These are phyloP conservation scores for Tineola bisselliella DNA, from an alignment of 2,888 invertebrate species.

Conservation along the genomic window DNA sequence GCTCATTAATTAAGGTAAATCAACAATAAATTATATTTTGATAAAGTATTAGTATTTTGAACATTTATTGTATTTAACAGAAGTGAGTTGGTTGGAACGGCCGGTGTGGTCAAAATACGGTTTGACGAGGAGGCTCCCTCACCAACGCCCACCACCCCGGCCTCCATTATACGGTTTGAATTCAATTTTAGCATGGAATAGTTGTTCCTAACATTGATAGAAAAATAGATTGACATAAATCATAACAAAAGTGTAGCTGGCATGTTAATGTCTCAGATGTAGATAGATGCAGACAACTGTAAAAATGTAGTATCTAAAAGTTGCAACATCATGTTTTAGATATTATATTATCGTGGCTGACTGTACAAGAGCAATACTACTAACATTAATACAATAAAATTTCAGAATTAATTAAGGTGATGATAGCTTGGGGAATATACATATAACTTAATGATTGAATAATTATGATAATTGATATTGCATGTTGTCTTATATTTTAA, in stretches of 20 bases:
- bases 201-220: not conserved
- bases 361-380: not conserved
- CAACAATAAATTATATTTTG: not conserved
- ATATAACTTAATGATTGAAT: not conserved
- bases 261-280: not conserved
- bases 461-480: not conserved
- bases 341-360: not conserved
- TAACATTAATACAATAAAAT: not conserved
- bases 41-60: not conserved
- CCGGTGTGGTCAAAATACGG: slow-evolving; percentile 69
- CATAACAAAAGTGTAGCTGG: not conserved
- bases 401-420: not conserved
- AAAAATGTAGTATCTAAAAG: not conserved
- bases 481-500: too few species aligned
- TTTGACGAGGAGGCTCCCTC: slow-evolving; percentile 62
- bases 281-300: not conserved
- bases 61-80: slow-evolving; percentile 38
- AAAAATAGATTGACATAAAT: not conserved
- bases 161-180: slow-evolving; percentile 60
- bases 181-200: not conserved
- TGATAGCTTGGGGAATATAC: not conserved
- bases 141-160: slow-evolving; percentile 61
- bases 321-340: not conserved
- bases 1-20: not conserved
- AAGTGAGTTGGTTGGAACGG: slow-evolving; percentile 71